These are phyloP conservation scores for Phainopepla nitens DNA, from an alignment of 2,113 vertebrate genomes.

Conservation along the genomic window DNA sequence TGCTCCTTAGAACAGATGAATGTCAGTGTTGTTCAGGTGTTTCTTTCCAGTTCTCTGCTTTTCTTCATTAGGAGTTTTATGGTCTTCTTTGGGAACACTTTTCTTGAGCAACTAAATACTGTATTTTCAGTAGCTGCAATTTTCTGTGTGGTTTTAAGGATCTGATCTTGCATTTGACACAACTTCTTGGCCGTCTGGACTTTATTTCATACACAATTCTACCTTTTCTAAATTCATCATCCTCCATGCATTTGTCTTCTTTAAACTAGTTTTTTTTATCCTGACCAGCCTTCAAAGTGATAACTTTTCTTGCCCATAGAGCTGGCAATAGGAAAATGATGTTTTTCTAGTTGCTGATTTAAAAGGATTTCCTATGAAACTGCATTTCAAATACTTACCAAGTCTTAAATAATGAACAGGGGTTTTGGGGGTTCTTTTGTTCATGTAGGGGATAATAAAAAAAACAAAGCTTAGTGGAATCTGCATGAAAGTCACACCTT, in stretches of 20 bases:
- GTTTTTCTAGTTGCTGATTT: not conserved
- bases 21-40: not conserved
- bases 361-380: not conserved
- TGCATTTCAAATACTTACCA: not conserved
- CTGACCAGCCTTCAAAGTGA: not conserved
- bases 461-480: not conserved
- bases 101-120: not conserved
- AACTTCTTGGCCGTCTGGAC: not conserved
- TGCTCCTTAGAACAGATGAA: not conserved
- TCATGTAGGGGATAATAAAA: not conserved
- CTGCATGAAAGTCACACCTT: not conserved
- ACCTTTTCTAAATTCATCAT: not conserved
- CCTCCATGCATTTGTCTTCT: not conserved
- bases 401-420: not conserved
- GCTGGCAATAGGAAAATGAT: not conserved
- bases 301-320: not conserved
- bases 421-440: not conserved
- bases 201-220: not conserved
- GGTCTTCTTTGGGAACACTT: not conserved
- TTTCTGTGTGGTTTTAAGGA: not conserved
- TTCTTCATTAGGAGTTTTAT: not conserved
- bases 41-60: not conserved
- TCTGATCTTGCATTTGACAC: not conserved
- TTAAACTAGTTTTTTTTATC: not conserved
- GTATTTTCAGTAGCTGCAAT: not conserved